A percentile compares a stretch with the other conserved stretches of the same genome.
Conservation (phyloP, 2,888 invertebrate genomes). For the Drosophila kanekoi region DNA sequence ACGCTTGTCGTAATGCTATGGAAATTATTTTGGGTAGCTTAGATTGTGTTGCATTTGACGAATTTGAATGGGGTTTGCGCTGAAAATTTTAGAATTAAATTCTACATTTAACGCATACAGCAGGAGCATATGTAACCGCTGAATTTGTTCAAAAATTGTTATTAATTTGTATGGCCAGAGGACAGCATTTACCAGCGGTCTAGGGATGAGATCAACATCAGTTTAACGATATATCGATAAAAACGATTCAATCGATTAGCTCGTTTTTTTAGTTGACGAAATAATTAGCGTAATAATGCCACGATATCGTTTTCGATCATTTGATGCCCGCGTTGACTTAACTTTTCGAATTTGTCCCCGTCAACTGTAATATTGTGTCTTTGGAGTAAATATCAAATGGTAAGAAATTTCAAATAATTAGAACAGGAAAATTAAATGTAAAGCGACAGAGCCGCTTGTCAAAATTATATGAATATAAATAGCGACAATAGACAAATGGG, state of each 20-base stretch:
- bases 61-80: conserved; percentile 61
- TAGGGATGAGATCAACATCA: conserved; percentile 28
- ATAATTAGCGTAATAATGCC: not conserved
- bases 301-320: too few relatives aligned
- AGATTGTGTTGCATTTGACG: conserved; percentile 48
- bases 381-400: too few relatives aligned
- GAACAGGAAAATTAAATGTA: too few relatives aligned
- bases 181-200: conserved; percentile 49
- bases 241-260: conserved; percentile 43
- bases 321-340: too few relatives aligned
- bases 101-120: conserved; percentile 42
- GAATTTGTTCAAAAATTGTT: conserved; percentile 57
- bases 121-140: conserved; percentile 47
- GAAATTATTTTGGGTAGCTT: conserved; percentile 74
- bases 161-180: conserved; percentile 58
- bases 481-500: too few relatives aligned
- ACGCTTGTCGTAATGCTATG: conserved; percentile 53
- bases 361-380: too few relatives aligned
- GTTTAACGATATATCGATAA: conserved; percentile 45
- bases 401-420: too few relatives aligned
- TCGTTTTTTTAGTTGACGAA: not conserved
- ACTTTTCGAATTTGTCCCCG: too few relatives aligned
- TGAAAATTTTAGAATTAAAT: conserved; percentile 52
- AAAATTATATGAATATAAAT: too few relatives aligned
- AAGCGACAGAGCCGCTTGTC: too few relatives aligned